Evolutionary conservation across 2,888 invertebrate species (phyloP), one percentile per base, ranked within the genome.

Genomic region (Phytoseiulus persimilis): DNA sequence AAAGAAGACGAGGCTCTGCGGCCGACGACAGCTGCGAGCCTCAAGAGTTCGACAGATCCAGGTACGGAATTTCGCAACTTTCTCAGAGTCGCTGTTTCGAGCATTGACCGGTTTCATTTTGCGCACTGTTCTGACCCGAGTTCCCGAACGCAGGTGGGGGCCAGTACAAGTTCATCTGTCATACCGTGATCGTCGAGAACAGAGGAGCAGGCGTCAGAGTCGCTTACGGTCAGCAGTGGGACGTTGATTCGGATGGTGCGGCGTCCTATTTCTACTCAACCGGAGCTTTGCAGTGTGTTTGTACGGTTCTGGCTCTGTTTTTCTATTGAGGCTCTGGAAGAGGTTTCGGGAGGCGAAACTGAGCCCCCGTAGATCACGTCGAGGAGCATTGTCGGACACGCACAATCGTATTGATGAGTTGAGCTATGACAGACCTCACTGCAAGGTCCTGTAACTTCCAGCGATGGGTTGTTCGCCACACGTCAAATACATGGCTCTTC

Each of bases 141-240:
- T 23, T 65, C 18, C 18, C 65, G 65, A 65, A 87, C 31, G 87
- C 45, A 87, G 87, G 87, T 32, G 87, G 87, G 31, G 87, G 32
- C 14, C 87, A 45, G 32, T 87, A 87, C 33, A 87, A 87, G 39
- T 39, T 87, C 33, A 87, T 87, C 87, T 87, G 87, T 87, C 87
- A 87, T 31, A 87, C 87, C 28, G 87, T 87, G 6, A 9, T 87
- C 32, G 32, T 87, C 11, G 87, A 87, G 39, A 87, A 87, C 23
- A 33, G 87, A 33, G 87, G 87, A 32, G 87, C 87, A 33, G 87
- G 87, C 18, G 23, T 87, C 33, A 33, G 87, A 45, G 87, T 87
- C n/a, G 32, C 87, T n/a, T 87, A 87, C 33, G 87, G 87, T 23
- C 87, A 87, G 32, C 87, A 87, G n/a, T 87, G 87, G 87, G 87